Evolutionary conservation across 1,140 invertebrate species (phyloP).

Genomic region (Philaenus spumarius): DNA sequence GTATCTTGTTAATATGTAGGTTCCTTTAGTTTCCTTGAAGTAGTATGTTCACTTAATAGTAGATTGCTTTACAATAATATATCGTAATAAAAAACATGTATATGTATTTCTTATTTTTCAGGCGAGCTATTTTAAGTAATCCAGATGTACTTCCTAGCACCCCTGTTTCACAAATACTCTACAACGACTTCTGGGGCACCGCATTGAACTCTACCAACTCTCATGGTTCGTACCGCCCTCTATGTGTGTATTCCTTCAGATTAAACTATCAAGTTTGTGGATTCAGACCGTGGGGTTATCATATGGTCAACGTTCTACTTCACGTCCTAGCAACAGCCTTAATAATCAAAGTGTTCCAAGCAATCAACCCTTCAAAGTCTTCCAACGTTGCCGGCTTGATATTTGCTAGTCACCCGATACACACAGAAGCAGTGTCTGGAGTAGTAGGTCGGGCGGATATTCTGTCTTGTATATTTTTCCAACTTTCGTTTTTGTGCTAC

Average conservation of each 20-base stretch:
- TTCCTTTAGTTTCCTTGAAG: no score
- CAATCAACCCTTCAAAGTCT: conserved; percentile 50
- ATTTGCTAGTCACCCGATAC: conserved; percentile 93
- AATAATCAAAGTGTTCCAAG: conserved; percentile 61
- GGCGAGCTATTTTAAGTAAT: conserved; percentile 82
- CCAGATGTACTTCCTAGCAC: conserved; percentile 71
- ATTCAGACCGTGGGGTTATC: conserved; percentile 76
- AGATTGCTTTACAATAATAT: no score
- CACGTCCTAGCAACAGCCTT: conserved; percentile 74
- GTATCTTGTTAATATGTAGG: no score
- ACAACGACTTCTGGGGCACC: conserved; percentile 92
- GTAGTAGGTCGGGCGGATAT: conserved; percentile 93
- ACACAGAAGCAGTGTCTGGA: conserved; percentile 94
- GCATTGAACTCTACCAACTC: conserved; percentile 75
- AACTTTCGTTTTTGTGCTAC: conserved; percentile 79
- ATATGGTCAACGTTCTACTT: conserved; percentile 76
- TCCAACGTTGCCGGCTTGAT: conserved; percentile 75
- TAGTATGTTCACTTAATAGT: no score
- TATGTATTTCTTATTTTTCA: no score
- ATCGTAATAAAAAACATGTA: no score
- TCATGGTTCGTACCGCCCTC: conserved; percentile 93
- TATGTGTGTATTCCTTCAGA: conserved; percentile 89
- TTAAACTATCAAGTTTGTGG: conserved; percentile 77
- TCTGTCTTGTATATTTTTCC: conserved; percentile 83
- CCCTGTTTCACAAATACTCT: conserved; percentile 48